A percentile compares a stretch with the other conserved stretches of the same genome.
These are phyloP conservation scores for Pontoporia blainvillei DNA, from an alignment of 2,113 vertebrate species.

Conservation along the genomic window DNA sequence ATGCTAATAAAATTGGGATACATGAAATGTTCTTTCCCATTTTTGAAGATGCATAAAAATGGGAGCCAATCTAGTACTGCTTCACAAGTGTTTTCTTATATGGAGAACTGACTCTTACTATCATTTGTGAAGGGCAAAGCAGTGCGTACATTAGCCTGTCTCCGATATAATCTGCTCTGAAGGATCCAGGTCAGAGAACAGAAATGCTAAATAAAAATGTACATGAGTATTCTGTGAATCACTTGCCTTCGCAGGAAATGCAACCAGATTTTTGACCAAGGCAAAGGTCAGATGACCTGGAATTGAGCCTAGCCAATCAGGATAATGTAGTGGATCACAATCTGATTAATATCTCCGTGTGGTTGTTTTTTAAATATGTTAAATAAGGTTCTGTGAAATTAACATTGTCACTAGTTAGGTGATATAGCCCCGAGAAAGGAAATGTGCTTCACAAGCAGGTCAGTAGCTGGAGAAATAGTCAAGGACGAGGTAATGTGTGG, in stretches of 20 bases:
- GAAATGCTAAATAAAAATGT: not conserved
- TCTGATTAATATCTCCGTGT: not conserved
- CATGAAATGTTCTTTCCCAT: no score
- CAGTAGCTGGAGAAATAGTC: not conserved
- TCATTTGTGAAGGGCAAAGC: not conserved
- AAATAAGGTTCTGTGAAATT: not conserved
- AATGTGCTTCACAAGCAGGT: no score
- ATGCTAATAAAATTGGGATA: not conserved
- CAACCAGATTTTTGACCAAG: not conserved
- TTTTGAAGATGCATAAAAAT: not conserved
- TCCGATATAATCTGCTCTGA: not conserved
- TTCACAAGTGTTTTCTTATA: not conserved
- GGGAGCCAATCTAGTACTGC: not conserved
- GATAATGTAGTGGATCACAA: not conserved
- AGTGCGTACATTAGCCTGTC: not conserved
- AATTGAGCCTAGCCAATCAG: not conserved
- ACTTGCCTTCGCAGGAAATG: not conserved
- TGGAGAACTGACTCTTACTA: not conserved
- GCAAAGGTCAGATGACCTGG: not conserved
- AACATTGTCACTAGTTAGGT: no score
- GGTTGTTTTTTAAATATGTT: not conserved
- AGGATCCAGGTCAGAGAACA: conserved; percentile 11
- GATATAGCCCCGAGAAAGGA: not conserved
- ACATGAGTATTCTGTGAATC: fast-evolving
- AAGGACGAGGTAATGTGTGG: fast-evolving